Evolutionary conservation across 92 coral and sea anemone species (phyloP).

Genomic region (Umimayanthus chanpuru): DNA sequence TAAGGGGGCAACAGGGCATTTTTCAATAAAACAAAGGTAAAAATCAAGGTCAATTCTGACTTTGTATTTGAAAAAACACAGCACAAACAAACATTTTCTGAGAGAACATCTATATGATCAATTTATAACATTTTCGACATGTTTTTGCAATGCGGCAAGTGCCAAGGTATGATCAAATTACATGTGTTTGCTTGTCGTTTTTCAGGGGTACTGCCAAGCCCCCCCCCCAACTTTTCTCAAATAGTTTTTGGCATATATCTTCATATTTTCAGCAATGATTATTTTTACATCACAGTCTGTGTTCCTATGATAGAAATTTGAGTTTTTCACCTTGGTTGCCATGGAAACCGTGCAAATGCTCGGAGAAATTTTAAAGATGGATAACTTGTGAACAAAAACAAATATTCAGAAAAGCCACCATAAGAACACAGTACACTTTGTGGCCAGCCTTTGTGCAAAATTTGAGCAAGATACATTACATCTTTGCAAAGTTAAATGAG

Average conservation of each 20-base stretch:
- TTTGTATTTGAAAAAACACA: constrained; percentile 20
- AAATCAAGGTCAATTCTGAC: not conserved
- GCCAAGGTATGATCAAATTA: constrained; percentile 18
- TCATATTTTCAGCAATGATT: constrained; percentile 19
- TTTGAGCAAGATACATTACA: constrained; percentile 36
- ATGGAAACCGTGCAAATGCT: constrained; percentile 31
- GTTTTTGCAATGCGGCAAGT: constrained; percentile 31
- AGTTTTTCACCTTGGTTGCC: constrained; percentile 19
- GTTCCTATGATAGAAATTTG: constrained; percentile 33
- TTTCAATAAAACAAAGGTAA: constrained; percentile 10
- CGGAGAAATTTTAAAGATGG: constrained; percentile 19
- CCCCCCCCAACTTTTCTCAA: constrained; percentile 18
- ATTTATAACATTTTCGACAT: too few relatives aligned
- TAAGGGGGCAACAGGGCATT: too few relatives aligned
- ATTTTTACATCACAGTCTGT: not conserved
- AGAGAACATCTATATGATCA: constrained; percentile 6
- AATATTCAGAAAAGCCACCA: constrained; percentile 3
- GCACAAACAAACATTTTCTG: constrained; percentile 22
- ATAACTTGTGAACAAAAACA: constrained; percentile 13
- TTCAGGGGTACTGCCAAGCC: too few relatives aligned
- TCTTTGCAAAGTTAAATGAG: constrained; percentile 10
- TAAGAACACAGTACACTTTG: constrained; percentile 17
- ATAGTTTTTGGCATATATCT: constrained; percentile 13
- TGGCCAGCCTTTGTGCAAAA: constrained; percentile 16
- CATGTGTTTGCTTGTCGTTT: not conserved